Conservation (phyloP, 2,888 invertebrate genomes). For the Phyllotreta cruciferae region DNA sequence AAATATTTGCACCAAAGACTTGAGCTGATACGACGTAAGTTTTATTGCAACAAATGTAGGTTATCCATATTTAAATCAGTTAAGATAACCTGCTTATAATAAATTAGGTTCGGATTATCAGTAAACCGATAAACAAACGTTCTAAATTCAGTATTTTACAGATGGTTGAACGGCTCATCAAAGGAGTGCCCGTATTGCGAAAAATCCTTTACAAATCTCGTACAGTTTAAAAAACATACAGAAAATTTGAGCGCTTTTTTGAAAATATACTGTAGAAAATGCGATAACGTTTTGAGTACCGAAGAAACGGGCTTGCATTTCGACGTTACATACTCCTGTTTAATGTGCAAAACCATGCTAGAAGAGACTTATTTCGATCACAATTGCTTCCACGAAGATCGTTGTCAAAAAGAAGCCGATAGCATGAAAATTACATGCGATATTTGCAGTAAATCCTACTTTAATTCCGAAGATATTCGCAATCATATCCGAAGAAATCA, state of each 20-base stretch:
- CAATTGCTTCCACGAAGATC: slow-evolving; percentile 34
- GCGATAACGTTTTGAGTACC: slow-evolving; percentile 32
- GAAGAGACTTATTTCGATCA: slow-evolving; percentile 28
- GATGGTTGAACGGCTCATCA: slow-evolving; percentile 19
- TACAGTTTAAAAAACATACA: slow-evolving; percentile 29
- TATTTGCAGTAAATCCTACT: slow-evolving; percentile 35
- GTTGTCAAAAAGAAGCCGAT: slow-evolving; percentile 28
- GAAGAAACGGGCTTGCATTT: slow-evolving; percentile 35
- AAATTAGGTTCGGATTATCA: neutral
- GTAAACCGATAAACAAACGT: neutral
- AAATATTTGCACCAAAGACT: too few species aligned
- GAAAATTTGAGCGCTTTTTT: slow-evolving; percentile 39
- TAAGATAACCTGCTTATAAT: neutral
- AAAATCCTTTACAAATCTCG: slow-evolving; percentile 25
- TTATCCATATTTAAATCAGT: neutral
- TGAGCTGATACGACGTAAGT: too few species aligned
- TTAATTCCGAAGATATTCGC: slow-evolving; percentile 29
- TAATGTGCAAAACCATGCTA: slow-evolving; percentile 36
- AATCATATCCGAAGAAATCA: slow-evolving; percentile 35
- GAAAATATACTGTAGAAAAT: slow-evolving; percentile 38
- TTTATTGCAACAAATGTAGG: neutral
- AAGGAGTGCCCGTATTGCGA: slow-evolving; percentile 41
- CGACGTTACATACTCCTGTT: slow-evolving; percentile 38
- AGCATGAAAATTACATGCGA: slow-evolving; percentile 30
- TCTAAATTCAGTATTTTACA: slow-evolving; percentile 22